Conservation (phyloP, 2,888 invertebrate genomes). For the Pinctada fucata region DNA sequence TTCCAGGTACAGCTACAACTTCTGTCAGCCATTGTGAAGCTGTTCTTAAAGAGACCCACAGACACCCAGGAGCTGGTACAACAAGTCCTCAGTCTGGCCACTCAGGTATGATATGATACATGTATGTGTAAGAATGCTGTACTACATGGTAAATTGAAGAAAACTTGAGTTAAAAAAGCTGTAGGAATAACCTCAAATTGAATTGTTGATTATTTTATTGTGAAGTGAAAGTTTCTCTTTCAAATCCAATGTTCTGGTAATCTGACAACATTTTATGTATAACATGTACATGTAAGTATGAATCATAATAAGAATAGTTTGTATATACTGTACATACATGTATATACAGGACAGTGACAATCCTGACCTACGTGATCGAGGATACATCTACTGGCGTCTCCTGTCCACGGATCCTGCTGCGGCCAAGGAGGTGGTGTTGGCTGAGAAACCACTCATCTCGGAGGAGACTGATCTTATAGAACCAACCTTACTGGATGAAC, state of each 20-base stretch:
- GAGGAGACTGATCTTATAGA: constrained; percentile 99
- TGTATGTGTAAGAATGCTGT: not conserved
- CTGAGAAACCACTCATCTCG: constrained; percentile 98
- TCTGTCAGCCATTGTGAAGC: constrained; percentile 97
- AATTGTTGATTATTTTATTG: not conserved
- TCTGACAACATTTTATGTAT: too few relatives aligned
- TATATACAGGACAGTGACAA: constrained; percentile 90
- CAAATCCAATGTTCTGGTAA: too few relatives aligned
- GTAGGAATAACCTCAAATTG: not conserved
- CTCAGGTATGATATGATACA: constrained; percentile 71
- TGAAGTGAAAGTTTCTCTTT: too few relatives aligned
- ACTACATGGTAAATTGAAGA: not conserved
- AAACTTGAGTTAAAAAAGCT: not conserved
- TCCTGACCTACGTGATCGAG: constrained; percentile 97
- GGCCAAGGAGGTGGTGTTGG: constrained; percentile 98
- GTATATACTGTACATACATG: too few relatives aligned
- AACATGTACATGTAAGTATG: too few relatives aligned
- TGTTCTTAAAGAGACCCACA: constrained; percentile 97
- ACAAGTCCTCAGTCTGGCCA: constrained; percentile 82
- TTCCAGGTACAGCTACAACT: constrained; percentile 89
- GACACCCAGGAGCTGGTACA: constrained; percentile 99
- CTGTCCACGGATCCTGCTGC: constrained; percentile 99
- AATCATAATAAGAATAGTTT: too few relatives aligned
- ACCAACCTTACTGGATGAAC: constrained; percentile 96
- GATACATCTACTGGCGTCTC: constrained; percentile 99